Evolutionary conservation across 2,888 invertebrate species (phyloP), one percentile per base, ranked within the genome.

Genomic region (Rapana venosa): DNA sequence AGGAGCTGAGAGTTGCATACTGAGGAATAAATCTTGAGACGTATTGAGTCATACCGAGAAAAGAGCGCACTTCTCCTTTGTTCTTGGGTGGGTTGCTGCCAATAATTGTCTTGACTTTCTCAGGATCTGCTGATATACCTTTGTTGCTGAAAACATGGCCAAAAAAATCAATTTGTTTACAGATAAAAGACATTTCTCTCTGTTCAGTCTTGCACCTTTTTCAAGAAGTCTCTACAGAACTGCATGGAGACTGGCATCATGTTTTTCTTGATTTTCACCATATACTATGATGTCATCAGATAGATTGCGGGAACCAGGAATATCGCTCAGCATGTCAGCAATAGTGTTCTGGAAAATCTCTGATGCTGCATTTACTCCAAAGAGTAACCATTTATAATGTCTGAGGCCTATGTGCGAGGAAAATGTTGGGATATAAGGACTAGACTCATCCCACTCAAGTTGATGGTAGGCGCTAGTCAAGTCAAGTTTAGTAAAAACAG

Each of bases 341-440:
- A 96, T 90, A 2, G 93, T 93, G 93, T 96, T 96, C 92, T 96
- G 96, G 91, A 96, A 96, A 0, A 96, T 93, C 92, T 96, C 96
- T 0, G 96, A 95, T 6, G 96, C 96, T 88, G 96, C 96, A 0
- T 88, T 84, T 17, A 84, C 84, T 56, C 84, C 84, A 36, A 84
- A 56, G 1, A 92, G 92, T 13, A 93, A 47, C 8, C 93, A 92
- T 17, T 92, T 92, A 93, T 61, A 93, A 91, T 20, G 92, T 92
- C 88, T 93, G 92, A 35, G 17, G 5, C 84, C 84, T 13, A 26
- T 58, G 17, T 91, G 87, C 93, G 89, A 90, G 92, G 93, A 87
- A 92, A 93, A n/a, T 0, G 84, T 58, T 13, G 84, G 56, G 17
- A 93, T 92, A 22, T 90, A 91, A 90, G 92, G 88, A 0, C 95